Conservation (phyloP, 2,888 invertebrate genomes). For the Leptopilina myrica region DNA sequence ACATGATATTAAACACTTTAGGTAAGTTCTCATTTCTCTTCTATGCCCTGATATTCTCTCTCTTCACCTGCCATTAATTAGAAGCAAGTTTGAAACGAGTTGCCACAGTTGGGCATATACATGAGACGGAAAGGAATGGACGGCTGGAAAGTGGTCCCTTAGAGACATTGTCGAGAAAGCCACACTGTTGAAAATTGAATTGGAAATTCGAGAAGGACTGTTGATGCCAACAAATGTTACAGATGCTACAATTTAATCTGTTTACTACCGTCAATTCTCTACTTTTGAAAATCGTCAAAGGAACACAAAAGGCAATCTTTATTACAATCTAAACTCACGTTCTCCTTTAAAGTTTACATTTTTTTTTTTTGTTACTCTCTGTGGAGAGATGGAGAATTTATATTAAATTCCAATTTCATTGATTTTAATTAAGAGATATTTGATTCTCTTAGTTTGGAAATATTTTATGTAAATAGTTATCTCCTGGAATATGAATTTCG, state of each 20-base stretch:
- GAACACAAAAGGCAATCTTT: background rate
- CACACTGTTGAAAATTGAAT: slow-evolving; percentile 26
- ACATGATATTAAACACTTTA: slow-evolving; percentile 2
- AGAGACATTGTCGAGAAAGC: slow-evolving; percentile 20
- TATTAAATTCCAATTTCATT: too few species aligned
- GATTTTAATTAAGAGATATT: too few species aligned
- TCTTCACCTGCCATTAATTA: slow-evolving; percentile 34
- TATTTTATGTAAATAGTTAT: too few species aligned
- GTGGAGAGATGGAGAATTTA: too few species aligned
- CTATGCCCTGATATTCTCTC: background rate
- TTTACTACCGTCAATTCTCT: background rate
- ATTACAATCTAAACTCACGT: too few species aligned
- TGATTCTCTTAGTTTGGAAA: too few species aligned
- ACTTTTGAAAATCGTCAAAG: background rate
- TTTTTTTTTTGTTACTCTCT: too few species aligned
- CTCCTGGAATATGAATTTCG: too few species aligned
- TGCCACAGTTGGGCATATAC: slow-evolving; percentile 39
- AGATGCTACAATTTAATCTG: slow-evolving; percentile 6
- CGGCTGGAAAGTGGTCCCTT: slow-evolving; percentile 27
- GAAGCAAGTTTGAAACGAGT: slow-evolving; percentile 28
- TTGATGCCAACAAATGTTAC: slow-evolving; percentile 27
- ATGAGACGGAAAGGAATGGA: slow-evolving; percentile 28
- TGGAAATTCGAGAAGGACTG: slow-evolving; percentile 23
- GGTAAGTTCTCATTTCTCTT: background rate
- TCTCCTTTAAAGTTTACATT: too few species aligned